A percentile compares a stretch with the other conserved stretches of the same genome.
phyloP scores from a whole-genome alignment of 2,113 vertebrate species.

The Porphyrio hochstetteri region DNA sequence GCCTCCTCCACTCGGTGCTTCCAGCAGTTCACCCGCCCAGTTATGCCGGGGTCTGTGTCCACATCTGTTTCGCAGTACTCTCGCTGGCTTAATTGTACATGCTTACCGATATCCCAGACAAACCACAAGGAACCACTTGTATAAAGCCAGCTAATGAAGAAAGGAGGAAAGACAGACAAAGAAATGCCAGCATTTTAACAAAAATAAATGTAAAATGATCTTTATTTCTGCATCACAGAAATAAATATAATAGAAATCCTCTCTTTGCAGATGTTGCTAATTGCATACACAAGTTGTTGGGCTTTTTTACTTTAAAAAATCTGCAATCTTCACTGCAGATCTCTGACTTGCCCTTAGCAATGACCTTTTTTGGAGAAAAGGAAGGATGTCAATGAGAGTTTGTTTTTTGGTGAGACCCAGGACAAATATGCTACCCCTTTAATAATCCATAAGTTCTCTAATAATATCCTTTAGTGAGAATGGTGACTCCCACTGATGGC shows the following conservation, averaged over 20 bases:
- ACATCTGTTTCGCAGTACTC: slow-evolving; percentile 53
- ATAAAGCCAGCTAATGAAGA: background rate
- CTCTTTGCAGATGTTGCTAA: background rate
- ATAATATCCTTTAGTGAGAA: background rate
- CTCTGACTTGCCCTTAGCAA: background rate
- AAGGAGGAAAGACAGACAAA: background rate
- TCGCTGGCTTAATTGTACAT: slow-evolving; percentile 56
- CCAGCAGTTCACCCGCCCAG: background rate
- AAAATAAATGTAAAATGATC: background rate
- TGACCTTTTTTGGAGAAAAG: background rate
- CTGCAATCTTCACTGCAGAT: background rate
- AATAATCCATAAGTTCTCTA: slow-evolving; percentile 12
- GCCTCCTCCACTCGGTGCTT: background rate
- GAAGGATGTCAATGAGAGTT: background rate
- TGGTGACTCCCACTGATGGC: slow-evolving; percentile 10
- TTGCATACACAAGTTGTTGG: background rate
- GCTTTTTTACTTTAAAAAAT: background rate
- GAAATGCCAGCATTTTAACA: background rate
- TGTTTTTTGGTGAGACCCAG: background rate
- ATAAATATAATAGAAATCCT: background rate
- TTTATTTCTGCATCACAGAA: background rate
- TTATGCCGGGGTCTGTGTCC: background rate
- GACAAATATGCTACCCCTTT: background rate
- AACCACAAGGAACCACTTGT: slow-evolving; percentile 38
- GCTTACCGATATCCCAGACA: slow-evolving; percentile 9